These are phyloP conservation scores for Esperia sulphurella DNA, from an alignment of 2,888 invertebrate species.

Conservation along the genomic window DNA sequence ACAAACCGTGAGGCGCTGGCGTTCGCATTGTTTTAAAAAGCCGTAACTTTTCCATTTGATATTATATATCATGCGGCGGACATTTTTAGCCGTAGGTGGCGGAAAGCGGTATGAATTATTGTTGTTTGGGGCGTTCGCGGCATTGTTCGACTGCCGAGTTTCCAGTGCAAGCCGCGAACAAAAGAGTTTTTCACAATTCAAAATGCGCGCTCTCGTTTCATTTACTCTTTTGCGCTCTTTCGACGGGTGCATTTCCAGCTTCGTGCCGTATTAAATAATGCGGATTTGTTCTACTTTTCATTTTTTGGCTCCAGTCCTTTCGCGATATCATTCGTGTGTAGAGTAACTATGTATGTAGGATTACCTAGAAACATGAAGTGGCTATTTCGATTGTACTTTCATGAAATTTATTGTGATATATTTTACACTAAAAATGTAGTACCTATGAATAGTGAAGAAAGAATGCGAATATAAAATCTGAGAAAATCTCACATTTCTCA, in stretches of 20 bases:
- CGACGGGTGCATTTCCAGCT: conserved; percentile 72
- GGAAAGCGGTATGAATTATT: conserved; percentile 78
- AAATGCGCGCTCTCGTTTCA: conserved; percentile 77
- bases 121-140: conserved; percentile 72
- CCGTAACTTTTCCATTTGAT: conserved; percentile 74
- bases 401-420: no score
- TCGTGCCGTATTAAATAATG: conserved; percentile 70
- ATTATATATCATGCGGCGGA: conserved; percentile 75
- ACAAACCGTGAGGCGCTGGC: conserved; percentile 42
- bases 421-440: no score
- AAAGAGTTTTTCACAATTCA: conserved; percentile 75
- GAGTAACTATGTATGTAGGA: conserved; percentile 2
- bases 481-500: no score
- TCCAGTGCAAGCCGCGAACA: conserved; percentile 64
- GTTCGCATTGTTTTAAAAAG: conserved; percentile 73
- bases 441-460: no score
- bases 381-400: no score
- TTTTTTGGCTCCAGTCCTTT: conserved; percentile 44
- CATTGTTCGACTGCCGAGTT: conserved; percentile 69
- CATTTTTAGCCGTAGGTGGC: conserved; percentile 79
- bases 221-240: conserved; percentile 76
- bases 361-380: no score
- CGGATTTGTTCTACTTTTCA: conserved; percentile 61
- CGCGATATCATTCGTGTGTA: conserved; percentile 26
- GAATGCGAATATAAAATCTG: no score